Conservation (phyloP, 2,797 vertebrate species). For the Diceros bicornis region DNA sequence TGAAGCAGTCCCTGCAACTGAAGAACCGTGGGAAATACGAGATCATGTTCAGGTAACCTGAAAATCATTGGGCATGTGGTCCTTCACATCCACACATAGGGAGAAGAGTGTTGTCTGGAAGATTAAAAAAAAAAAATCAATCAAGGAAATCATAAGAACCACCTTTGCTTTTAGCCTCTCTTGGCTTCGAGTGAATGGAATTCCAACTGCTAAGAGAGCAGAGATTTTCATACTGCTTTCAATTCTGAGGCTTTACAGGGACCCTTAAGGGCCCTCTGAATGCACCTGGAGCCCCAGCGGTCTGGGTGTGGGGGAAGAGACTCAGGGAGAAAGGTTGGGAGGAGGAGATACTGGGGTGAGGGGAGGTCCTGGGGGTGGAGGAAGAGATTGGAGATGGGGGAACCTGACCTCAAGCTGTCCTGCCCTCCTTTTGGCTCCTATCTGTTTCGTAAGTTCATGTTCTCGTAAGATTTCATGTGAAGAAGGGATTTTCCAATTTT, state of each 20-base stretch:
- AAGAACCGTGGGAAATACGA: constrained; percentile 96
- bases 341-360: not conserved
- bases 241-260: not conserved
- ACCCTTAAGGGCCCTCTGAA: too few relatives aligned
- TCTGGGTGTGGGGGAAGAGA: not conserved
- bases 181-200: not conserved
- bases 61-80: rapidly evolving
- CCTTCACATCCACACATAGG: rapidly evolving
- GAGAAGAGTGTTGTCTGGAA: not conserved
- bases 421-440: not conserved
- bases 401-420: not conserved
- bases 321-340: not conserved
- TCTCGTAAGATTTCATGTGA: not conserved
- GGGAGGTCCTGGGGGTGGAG: not conserved
- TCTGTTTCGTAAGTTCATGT: not conserved
- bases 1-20: constrained; percentile 90
- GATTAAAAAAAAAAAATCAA: not conserved
- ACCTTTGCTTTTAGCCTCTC: not conserved
- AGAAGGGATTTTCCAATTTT: not conserved
- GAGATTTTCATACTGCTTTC: not conserved
- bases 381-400: not conserved
- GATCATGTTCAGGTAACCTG: constrained; percentile 92
- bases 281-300: not conserved
- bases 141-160: not conserved
- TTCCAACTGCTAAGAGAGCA: not conserved